Percentiles rank a stretch among this genome's conserved stretches.
Conservation (phyloP, 2,888 invertebrate species). For the Neoascia interrupta region DNA sequence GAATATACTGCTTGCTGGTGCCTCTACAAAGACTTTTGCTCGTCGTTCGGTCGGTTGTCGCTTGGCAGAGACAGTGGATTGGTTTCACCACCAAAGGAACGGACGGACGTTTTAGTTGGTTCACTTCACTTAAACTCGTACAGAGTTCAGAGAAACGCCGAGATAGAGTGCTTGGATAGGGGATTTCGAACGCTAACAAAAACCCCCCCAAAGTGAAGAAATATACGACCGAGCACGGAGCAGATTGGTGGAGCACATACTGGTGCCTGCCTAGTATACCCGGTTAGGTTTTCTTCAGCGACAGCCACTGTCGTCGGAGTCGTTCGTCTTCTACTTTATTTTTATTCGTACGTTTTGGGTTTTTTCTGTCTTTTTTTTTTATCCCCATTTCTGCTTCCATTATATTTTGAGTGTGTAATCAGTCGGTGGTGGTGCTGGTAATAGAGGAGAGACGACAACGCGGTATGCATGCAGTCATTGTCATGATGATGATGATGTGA, state of each 20-base stretch:
- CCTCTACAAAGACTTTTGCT: conserved; percentile 66
- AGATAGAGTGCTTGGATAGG: conserved; percentile 59
- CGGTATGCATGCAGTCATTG: conserved; percentile 60
- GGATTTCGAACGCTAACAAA: conserved; percentile 58
- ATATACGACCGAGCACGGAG: too few species aligned
- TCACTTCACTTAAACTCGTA: conserved; percentile 67
- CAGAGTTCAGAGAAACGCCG: conserved; percentile 51
- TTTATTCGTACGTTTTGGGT: too few species aligned
- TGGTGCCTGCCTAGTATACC: conserved; percentile 49
- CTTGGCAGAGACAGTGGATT: conserved; percentile 38
- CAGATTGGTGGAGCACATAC: too few species aligned
- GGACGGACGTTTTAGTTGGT: conserved; percentile 62
- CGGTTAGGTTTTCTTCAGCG: conserved; percentile 49
- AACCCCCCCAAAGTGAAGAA: conserved; percentile 59
- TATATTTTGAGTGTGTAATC: conserved; percentile 68
- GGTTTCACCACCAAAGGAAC: conserved; percentile 18
- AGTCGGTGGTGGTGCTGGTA: too few species aligned
- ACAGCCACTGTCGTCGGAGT: conserved; percentile 35
- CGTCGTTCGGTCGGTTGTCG: conserved; percentile 29
- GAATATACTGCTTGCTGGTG: conserved; percentile 21
- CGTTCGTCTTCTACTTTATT: conserved; percentile 62
- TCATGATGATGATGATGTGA: conserved; percentile 65
- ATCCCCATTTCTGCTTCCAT: conserved; percentile 52
- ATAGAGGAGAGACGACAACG: conserved; percentile 42
- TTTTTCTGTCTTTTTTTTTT: too few species aligned